A percentile compares a stretch with the other conserved stretches of the same genome.
phyloP scores from a whole-genome alignment of 2,113 vertebrate genomes.

The Uropsilus gracilis region DNA sequence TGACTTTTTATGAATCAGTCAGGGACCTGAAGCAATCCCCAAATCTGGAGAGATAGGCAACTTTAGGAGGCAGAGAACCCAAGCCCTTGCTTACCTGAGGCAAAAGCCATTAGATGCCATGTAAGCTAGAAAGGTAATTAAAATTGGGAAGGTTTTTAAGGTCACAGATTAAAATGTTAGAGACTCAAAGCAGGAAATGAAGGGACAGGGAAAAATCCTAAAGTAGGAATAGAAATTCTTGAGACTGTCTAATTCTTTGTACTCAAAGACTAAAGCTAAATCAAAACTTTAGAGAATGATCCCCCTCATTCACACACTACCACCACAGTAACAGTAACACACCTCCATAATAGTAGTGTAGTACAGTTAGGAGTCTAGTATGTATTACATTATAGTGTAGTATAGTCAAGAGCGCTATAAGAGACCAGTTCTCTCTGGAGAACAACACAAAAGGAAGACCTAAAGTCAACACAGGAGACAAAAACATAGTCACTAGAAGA shows the following conservation, averaged over 20 bases:
- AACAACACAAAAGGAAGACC: background rate
- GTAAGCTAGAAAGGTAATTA: background rate
- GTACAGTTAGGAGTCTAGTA: no score
- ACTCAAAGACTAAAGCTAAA: background rate
- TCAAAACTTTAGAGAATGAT: background rate
- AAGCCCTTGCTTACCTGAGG: background rate
- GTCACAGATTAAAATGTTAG: background rate
- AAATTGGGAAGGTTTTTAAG: background rate
- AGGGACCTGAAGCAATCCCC: background rate
- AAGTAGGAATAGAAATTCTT: background rate
- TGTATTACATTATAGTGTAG: background rate
- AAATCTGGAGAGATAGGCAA: background rate
- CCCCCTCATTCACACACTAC: background rate
- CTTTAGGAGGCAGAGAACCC: background rate
- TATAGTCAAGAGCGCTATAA: background rate
- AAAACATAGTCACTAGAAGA: slow-evolving; percentile 34
- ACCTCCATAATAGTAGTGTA: background rate
- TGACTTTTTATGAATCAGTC: background rate
- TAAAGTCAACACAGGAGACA: background rate
- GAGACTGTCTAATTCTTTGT: background rate
- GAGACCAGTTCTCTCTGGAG: background rate
- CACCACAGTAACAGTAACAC: background rate
- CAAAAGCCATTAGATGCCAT: background rate
- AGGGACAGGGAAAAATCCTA: background rate
- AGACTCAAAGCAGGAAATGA: background rate